Evolutionary conservation across 2,888 invertebrate species (phyloP).

Genomic region (Drosophila eohydei): DNA sequence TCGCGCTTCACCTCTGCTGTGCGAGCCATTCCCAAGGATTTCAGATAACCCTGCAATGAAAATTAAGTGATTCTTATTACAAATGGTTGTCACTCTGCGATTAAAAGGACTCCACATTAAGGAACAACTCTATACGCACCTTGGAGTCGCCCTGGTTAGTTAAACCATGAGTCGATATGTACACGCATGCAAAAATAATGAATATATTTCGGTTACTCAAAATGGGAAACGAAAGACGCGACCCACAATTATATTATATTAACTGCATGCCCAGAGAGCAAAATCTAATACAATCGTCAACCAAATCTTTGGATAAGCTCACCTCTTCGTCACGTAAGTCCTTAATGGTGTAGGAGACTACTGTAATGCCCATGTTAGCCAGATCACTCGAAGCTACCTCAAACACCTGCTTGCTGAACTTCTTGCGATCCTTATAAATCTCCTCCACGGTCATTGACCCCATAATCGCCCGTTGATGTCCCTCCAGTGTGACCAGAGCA

Average conservation of each 20-base stretch:
- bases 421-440: conserved; percentile 97
- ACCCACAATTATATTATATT: neutral
- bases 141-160: conserved; percentile 82
- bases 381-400: conserved; percentile 97
- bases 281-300: neutral
- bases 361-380: conserved; percentile 98
- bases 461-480: conserved; percentile 98
- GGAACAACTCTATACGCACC: conserved; percentile 76
- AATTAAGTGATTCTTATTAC: conserved; percentile 19
- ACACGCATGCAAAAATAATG: conserved; percentile 78
- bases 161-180: conserved; percentile 60
- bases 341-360: conserved; percentile 97
- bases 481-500: conserved; percentile 95
- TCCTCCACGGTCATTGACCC: conserved; percentile 98
- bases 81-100: neutral
- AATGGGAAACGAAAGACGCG: conserved; percentile 19
- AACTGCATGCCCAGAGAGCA: conserved; percentile 8
- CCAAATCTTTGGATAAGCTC: conserved; percentile 72
- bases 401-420: conserved; percentile 97
- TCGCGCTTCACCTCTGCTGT: conserved; percentile 98
- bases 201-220: conserved; percentile 72
- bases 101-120: conserved; percentile 24
- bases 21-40: conserved; percentile 97
- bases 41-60: conserved; percentile 88
- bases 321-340: conserved; percentile 98